Evolutionary conservation across 1,140 invertebrate species (phyloP).

Genomic region (Drosophila nannoptera): DNA sequence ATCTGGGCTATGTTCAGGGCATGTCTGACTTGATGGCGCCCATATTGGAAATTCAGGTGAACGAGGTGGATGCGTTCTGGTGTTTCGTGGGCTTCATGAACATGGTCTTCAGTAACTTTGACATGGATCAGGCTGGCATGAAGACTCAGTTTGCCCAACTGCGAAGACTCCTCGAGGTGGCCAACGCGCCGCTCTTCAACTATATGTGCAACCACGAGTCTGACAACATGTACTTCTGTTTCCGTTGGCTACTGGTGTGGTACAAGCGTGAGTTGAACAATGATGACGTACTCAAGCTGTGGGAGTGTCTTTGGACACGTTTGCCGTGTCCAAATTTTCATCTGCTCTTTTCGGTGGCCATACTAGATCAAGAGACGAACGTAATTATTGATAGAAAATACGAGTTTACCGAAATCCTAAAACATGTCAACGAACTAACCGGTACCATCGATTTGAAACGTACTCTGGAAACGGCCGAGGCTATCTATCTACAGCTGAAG

Average conservation of each 20-base stretch:
- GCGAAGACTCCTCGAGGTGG: slow-evolving; percentile 88
- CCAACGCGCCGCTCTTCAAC: slow-evolving; percentile 90
- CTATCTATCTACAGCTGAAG: slow-evolving; percentile 91
- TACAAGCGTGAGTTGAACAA: slow-evolving; percentile 90
- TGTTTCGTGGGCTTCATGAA: slow-evolving; percentile 99
- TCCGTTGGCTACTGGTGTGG: slow-evolving; percentile 93
- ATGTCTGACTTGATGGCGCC: slow-evolving; percentile 99
- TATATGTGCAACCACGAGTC: slow-evolving; percentile 96
- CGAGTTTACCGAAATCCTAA: slow-evolving; percentile 97
- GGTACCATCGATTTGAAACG: slow-evolving; percentile 89
- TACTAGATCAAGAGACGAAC: slow-evolving; percentile 92
- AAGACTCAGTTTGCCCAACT: slow-evolving; percentile 94
- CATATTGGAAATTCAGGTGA: slow-evolving; percentile 87
- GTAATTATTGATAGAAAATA: slow-evolving; percentile 93
- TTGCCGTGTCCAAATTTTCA: slow-evolving; percentile 97
- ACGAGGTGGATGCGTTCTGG: slow-evolving; percentile 95
- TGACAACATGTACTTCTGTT: slow-evolving; percentile 99
- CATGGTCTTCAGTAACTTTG: slow-evolving; percentile 96
- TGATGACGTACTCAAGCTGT: slow-evolving; percentile 87
- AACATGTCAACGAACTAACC: slow-evolving; percentile 97
- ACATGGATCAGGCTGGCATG: slow-evolving; percentile 98
- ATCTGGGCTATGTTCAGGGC: slow-evolving; percentile 96
- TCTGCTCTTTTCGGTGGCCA: slow-evolving; percentile 92
- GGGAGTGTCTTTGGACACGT: slow-evolving; percentile 94
- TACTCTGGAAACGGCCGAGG: slow-evolving; percentile 91